Evolutionary conservation across 2,797 vertebrate genomes (phyloP), one percentile per base, ranked within the genome.

Genomic region (Coracias cyanogaster): DNA sequence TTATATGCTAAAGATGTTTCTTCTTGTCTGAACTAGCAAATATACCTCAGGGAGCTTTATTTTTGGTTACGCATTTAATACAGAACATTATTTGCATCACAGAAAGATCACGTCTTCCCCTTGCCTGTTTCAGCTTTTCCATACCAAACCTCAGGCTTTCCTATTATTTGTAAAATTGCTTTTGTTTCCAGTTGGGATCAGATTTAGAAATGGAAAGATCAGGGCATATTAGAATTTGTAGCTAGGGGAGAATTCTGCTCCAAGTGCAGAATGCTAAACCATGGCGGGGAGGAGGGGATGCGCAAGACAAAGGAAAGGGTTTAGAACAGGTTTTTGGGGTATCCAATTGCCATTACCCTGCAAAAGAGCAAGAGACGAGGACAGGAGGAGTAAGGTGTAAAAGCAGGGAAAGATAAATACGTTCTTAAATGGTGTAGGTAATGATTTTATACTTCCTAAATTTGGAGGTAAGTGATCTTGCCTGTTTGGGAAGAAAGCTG

Each of bases 21-120:
- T 86, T 95, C 94, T 92, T 96, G 87, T 97, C 95, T 96, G 94
- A 84, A 94, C 76, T 61, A 94, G 93, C 78, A 97, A 93, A 91
- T 82, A 78, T 72, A 92, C 92, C 93, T 97, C 85, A 33, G 93
- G 94, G 94, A 96, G 86, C 77, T 97, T 93, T 95, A 93, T 92
- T 97, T 97, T 95, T 96, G 86, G 89, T 93, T 92, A 88, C 35
- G 10, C 80, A 21, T 81, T 91, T 89, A 89, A 88, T 92, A 84
- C 72, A 94, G 83, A 95, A 81, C 77, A 61, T 90, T 91, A 91
- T 95, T 95, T 97, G 82, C 81, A 86, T 94, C 91, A 70, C 72
- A 58, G 89, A 86, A 78, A 89, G 57, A 85, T 87, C 91, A 73
- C 79, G 81, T 91, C 89, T 91, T 90, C 60, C 70, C 84, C 35